Evolutionary conservation across 2,113 vertebrate genomes (phyloP).

Genomic region (Channa maculata): DNA sequence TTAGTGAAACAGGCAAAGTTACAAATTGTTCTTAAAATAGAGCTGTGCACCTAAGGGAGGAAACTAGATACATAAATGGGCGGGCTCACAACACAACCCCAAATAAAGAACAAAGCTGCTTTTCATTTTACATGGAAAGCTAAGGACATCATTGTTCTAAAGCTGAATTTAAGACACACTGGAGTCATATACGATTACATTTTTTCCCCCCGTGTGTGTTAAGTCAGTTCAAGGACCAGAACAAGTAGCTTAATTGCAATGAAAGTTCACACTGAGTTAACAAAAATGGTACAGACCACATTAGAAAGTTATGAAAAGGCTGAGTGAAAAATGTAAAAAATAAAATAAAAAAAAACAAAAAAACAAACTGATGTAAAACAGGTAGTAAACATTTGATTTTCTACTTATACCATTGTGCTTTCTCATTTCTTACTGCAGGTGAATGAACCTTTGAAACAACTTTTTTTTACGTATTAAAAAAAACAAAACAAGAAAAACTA

Average conservation of each 20-base stretch:
- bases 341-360: no score
- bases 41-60: slow-evolving; percentile 66
- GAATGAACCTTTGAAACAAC: not conserved
- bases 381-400: slow-evolving; percentile 36
- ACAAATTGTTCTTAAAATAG: slow-evolving; percentile 53
- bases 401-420: slow-evolving; percentile 45
- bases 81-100: slow-evolving; percentile 41
- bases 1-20: slow-evolving; percentile 65
- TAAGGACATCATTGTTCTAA: slow-evolving; percentile 4
- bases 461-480: not conserved
- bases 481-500: not conserved
- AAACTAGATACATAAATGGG: slow-evolving; percentile 57
- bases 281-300: not conserved
- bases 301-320: slow-evolving; percentile 31
- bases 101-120: slow-evolving; percentile 55
- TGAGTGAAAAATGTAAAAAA: not conserved
- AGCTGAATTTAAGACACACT: not conserved
- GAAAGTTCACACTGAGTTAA: slow-evolving; percentile 20
- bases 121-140: slow-evolving; percentile 32
- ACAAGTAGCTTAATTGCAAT: slow-evolving; percentile 26
- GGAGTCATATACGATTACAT: not conserved
- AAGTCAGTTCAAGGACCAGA: not conserved
- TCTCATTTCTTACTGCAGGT: slow-evolving; percentile 20
- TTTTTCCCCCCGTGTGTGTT: not conserved
- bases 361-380: not conserved